Base-by-base conservation (phyloP, 92 coral and sea anemone genomes). In the Palythoa heliodiscus region DNA sequence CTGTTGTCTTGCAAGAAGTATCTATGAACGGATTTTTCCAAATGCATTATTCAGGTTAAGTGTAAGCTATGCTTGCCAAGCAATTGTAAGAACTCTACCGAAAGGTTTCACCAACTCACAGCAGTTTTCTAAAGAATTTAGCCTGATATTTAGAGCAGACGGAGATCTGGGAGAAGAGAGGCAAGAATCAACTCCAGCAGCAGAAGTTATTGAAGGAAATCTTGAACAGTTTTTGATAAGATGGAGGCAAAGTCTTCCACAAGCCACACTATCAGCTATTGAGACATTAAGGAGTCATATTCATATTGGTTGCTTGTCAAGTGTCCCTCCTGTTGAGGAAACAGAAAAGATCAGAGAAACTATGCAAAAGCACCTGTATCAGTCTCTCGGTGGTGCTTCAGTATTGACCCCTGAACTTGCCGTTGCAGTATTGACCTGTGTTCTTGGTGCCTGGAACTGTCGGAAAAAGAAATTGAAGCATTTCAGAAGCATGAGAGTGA, bases 401-500 rank as follows among this genome's bases (percentile, higher is more conserved):
- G 79, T 87, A 20, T 70, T 93, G 19, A 87, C 91, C 9, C 94
- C 94, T 8, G 97, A 93, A 55, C 93, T 93, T 0, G 97, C 97
- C 2, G 83, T 91, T 22, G 97, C 97, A 2, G 78, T 91, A 0
- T 25, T 93, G 75, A 87, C 91, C 8, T 87, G 87, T 78, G 88
- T 85, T 5, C 73, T 93, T 61, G 90, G 90, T 72, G 93, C 89
- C 5, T 89, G 92, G 91, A 91, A 93, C 78, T 87, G 92, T 54
- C 78, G 88, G 37, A 87, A 78, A 55, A 78, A 85, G 71, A 90
- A 78, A 22, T 78, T 75, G 13, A 57, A 55, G 22, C 74, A 68
- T 22, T 83, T 77, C 15, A 47, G 76, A 24, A 83, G 79, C 58
- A 87, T 75, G 76, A 47, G 86, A 38, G 86, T 75, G 39, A 39